A percentile compares a stretch with the other conserved stretches of the same genome.
Evolutionary conservation across 1,140 invertebrate genomes (phyloP).

Genomic region (Ridgeia piscesae): DNA sequence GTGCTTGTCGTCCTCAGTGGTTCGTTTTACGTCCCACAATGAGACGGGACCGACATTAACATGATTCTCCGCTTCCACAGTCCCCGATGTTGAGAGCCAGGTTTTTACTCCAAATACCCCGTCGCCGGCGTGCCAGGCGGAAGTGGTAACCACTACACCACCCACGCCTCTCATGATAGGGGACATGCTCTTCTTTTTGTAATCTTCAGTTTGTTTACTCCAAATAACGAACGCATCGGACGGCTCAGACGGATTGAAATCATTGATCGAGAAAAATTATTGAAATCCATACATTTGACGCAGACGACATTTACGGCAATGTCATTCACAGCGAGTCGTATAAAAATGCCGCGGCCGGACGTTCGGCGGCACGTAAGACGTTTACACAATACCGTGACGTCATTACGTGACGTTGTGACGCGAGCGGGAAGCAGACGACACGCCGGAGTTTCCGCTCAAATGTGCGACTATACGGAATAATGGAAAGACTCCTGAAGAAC

Average conservation of each 20-base stretch:
- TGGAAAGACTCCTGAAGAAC: background rate
- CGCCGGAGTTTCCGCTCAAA: constrained; percentile 3
- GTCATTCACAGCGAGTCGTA: background rate
- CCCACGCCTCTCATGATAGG: no score
- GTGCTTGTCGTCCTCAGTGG: no score
- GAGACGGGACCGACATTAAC: no score
- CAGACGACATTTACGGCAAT: background rate
- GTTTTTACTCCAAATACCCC: no score
- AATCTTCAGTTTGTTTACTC: background rate
- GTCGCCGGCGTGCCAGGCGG: no score
- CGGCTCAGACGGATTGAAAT: no score
- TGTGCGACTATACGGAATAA: background rate
- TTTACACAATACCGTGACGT: background rate
- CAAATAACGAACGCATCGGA: background rate
- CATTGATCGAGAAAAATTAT: no score
- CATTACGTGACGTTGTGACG: background rate
- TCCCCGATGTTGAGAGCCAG: no score
- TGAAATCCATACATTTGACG: background rate
- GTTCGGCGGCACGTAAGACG: background rate
- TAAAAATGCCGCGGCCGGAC: background rate
- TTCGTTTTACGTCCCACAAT: no score
- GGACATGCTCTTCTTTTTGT: background rate
- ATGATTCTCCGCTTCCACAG: no score
- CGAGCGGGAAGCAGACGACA: background rate
- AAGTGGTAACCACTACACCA: no score